These are phyloP conservation scores for Hippotragus niger DNA, from an alignment of 2,113 vertebrate species.

Conservation along the genomic window DNA sequence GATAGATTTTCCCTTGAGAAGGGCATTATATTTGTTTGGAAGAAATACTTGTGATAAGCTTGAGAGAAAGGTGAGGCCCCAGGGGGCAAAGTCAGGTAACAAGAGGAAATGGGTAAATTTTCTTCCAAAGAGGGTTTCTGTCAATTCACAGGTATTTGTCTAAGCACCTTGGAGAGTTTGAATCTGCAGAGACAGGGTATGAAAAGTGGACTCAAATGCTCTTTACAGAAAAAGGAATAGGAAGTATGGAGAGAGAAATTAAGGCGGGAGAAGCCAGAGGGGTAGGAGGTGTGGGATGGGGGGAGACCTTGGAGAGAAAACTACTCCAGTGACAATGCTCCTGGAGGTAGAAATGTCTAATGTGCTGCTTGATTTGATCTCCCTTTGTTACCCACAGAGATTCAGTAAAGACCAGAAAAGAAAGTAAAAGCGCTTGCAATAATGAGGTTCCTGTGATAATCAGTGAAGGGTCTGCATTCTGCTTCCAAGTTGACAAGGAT, in stretches of 20 bases:
- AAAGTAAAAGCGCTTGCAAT: not conserved
- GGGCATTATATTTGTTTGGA: not conserved
- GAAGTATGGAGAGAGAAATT: not conserved
- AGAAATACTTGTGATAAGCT: not conserved
- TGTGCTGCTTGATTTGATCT: not conserved
- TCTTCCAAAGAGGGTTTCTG: not conserved
- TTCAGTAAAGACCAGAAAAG: not conserved
- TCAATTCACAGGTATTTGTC: not conserved
- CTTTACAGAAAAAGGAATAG: not conserved
- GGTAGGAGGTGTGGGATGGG: fast-evolving
- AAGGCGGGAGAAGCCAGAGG: not conserved
- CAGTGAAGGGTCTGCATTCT: not conserved
- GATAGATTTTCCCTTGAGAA: not conserved
- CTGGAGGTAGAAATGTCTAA: not conserved
- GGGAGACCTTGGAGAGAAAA: not conserved
- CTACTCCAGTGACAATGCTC: not conserved
- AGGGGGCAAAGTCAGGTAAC: not conserved
- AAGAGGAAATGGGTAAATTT: not conserved
- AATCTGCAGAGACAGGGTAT: not conserved
- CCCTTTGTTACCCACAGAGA: not conserved
- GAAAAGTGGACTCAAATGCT: not conserved
- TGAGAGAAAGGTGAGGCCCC: not conserved
- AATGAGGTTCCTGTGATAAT: not conserved
- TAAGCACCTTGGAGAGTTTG: not conserved
- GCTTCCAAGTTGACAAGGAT: not conserved